Evolutionary conservation across 2,888 invertebrate genomes (phyloP), one percentile per base, ranked within the genome.

Genomic region (Dasypogon diadema): DNA sequence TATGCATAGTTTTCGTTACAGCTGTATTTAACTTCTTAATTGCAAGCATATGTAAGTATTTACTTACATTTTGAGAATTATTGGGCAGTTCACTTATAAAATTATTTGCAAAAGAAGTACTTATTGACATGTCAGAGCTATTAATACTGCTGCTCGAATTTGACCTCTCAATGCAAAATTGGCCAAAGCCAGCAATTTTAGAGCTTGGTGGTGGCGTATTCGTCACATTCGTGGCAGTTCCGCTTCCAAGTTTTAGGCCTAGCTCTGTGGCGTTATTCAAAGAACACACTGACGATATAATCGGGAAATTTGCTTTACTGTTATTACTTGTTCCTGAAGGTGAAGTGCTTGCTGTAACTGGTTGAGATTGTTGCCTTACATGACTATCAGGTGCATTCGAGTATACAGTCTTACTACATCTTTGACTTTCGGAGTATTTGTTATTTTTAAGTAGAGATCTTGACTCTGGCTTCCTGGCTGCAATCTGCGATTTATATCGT

Each of bases 1-100:
- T 76, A 46, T 76, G 74, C 79, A 79, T 79, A 2, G 77, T 65
- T 56, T 68, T 75, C 14, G 77, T 77, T 12, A 79, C 79, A 14
- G 75, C 75, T 6, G 21, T 8, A 75, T 79, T 79, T 18, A 79
- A 56, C 16, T 65, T 65, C 30, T 2, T 74, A 14, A 77, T 60
- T 51, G 46, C 54, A 12, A 18, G 6, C 2, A 54, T n/a, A 70
- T 54, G 54, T 2, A 56, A 3, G 6, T 54, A 16, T 3, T 54
- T 16, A 18, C 6, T 21, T 2, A 54, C 1, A 21, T 54, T 6
- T 30, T 30, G 3, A 42, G 42, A 42, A 1, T 14, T 24, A n/a
- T 34, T 2, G 0, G 65, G 42, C 0, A 46, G 12, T 2, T 65
- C 6, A 2, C 24, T 22, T 21, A 60, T 18, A 22, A 60, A 60